Percentiles rank a stretch among this genome's conserved stretches.
Evolutionary conservation across 2,888 invertebrate genomes (phyloP).

Genomic region (Augochlorella aurata): DNA sequence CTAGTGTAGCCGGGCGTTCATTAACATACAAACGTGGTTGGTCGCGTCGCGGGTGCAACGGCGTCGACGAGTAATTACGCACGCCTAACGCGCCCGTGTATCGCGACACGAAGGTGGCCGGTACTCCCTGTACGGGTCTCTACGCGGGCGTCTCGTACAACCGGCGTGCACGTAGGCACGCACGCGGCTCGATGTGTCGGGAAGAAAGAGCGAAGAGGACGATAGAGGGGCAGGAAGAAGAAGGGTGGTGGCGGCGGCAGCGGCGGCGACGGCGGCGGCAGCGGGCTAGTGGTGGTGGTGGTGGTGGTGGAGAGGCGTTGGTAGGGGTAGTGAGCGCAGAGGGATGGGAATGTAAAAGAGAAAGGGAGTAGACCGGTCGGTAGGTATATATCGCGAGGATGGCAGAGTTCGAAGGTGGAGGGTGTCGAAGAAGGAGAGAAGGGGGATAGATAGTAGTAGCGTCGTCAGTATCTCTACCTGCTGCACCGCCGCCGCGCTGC

Average conservation of each 20-base stretch:
- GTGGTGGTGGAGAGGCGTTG: not conserved
- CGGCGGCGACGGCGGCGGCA: not conserved
- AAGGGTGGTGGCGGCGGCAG: not conserved
- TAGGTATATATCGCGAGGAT: constrained; percentile 43
- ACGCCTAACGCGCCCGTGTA: constrained; percentile 67
- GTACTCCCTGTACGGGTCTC: constrained; percentile 5
- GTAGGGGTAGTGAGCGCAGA: not conserved
- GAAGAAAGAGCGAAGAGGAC: constrained; percentile 30
- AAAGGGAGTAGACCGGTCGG: constrained; percentile 43
- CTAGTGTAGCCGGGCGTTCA: constrained; percentile 53
- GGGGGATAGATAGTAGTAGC: constrained; percentile 54
- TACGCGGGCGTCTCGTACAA: not conserved
- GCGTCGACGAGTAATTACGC: constrained; percentile 68
- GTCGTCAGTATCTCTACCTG: constrained; percentile 72
- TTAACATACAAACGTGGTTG: constrained; percentile 61
- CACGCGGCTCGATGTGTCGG: constrained; percentile 25
- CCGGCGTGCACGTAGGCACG: constrained; percentile 4
- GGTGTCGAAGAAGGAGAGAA: constrained; percentile 37
- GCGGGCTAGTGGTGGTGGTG: not conserved
- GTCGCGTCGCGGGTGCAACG: constrained; percentile 54
- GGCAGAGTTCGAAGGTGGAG: constrained; percentile 57
- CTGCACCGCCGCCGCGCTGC: constrained; percentile 60
- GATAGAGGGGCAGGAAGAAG: constrained; percentile 9
- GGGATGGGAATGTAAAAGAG: constrained; percentile 39
- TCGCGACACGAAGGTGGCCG: constrained; percentile 35